Evolutionary conservation across 2,888 invertebrate species (phyloP).

Genomic region (Leptopterna dolabrata): DNA sequence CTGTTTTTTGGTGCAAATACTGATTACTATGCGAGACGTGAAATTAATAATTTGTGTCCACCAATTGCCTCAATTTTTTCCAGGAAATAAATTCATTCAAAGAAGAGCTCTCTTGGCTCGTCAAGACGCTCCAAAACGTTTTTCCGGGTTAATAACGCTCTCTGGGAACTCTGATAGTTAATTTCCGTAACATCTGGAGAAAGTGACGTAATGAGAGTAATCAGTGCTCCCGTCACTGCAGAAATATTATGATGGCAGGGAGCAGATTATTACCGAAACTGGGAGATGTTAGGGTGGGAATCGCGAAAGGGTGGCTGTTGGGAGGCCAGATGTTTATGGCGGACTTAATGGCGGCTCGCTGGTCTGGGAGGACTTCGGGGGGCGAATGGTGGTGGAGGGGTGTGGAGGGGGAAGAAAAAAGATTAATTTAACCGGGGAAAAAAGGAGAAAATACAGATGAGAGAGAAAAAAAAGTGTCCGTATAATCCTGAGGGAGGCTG

Average conservation of each 20-base stretch:
- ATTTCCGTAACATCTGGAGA: constrained; percentile 51
- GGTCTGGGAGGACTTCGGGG: neutral
- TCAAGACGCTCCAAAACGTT: neutral
- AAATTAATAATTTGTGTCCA: no score
- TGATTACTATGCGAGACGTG: no score
- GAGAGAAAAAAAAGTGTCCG: neutral
- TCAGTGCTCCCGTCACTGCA: constrained; percentile 33
- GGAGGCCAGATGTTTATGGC: constrained; percentile 46
- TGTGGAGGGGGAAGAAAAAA: neutral
- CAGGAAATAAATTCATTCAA: neutral
- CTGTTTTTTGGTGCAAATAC: no score
- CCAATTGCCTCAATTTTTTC: no score
- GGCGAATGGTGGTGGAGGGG: neutral
- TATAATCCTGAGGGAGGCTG: constrained; percentile 7
- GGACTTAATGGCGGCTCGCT: constrained; percentile 42
- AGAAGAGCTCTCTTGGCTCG: neutral
- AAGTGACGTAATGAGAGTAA: constrained; percentile 50
- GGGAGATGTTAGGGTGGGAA: neutral
- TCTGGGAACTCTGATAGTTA: neutral
- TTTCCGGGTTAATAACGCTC: neutral
- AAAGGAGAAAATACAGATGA: neutral
- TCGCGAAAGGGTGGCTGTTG: neutral
- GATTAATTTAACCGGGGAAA: constrained; percentile 41
- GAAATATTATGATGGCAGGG: constrained; percentile 31
- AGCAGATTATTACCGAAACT: constrained; percentile 47